Conservation (phyloP, 2,113 vertebrate species). For the Phocoena phocoena region DNA sequence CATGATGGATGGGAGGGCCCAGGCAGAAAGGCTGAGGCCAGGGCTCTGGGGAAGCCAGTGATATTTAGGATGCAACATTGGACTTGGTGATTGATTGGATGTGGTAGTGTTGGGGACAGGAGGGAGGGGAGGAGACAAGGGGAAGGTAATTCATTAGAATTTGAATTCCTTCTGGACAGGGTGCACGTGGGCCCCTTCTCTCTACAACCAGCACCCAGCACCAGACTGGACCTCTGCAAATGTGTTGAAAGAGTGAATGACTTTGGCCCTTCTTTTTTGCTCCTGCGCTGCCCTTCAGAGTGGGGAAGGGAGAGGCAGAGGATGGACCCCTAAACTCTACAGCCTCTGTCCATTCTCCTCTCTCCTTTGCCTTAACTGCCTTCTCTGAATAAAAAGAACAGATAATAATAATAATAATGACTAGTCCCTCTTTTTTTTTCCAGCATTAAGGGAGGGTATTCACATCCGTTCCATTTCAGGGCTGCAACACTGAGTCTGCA, state of each 20-base stretch:
- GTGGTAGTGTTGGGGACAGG: background rate
- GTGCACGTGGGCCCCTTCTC: background rate
- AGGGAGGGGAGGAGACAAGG: background rate
- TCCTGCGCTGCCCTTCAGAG: background rate
- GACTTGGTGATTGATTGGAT: background rate
- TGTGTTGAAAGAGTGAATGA: background rate
- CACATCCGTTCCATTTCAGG: background rate
- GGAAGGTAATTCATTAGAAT: background rate
- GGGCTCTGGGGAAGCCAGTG: background rate
- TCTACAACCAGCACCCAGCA: background rate
- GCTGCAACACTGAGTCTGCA: background rate
- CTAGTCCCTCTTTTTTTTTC: background rate
- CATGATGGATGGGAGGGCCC: no score
- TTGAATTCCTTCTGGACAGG: background rate
- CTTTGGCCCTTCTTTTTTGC: background rate
- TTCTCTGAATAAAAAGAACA: background rate
- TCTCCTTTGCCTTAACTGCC: background rate
- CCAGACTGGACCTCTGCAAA: background rate
- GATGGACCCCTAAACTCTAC: background rate
- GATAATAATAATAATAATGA: background rate
- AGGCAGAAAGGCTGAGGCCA: background rate
- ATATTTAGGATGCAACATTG: background rate
- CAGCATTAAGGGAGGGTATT: background rate
- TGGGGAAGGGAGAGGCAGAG: background rate
- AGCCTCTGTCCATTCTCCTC: background rate